These are phyloP conservation scores for Sebastes schlegelii DNA, from an alignment of 2,113 vertebrate genomes.

Conservation along the genomic window DNA sequence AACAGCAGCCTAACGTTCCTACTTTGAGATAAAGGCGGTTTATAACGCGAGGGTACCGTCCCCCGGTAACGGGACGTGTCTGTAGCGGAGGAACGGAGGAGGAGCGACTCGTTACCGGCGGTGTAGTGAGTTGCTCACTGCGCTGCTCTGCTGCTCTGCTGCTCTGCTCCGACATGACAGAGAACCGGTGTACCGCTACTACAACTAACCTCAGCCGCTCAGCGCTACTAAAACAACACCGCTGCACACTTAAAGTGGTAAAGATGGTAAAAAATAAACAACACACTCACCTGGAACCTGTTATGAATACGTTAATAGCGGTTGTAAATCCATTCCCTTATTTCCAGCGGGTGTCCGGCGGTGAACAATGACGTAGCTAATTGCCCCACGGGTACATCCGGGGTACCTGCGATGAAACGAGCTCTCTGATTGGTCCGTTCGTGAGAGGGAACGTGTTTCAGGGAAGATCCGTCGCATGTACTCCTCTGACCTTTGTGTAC, in stretches of 20 bases:
- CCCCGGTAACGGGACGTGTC: neutral
- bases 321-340: constrained; percentile 85
- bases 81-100: constrained; percentile 53
- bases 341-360: constrained; percentile 87
- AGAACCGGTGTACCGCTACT: constrained; percentile 76
- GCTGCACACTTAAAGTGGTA: neutral
- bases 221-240: neutral
- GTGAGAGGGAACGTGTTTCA: constrained; percentile 55
- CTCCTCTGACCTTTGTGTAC: constrained; percentile 67
- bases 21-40: neutral
- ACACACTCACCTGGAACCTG: constrained; percentile 78
- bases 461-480: constrained; percentile 67
- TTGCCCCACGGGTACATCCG: constrained; percentile 87
- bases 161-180: constrained; percentile 78
- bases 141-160: constrained; percentile 39
- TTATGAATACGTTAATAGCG: constrained; percentile 79
- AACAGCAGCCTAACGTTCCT: neutral
- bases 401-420: constrained; percentile 77
- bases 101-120: constrained; percentile 81
- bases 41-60: neutral
- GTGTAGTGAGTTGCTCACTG: constrained; percentile 53
- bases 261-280: neutral
- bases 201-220: constrained; percentile 17
- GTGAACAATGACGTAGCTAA: constrained; percentile 90
- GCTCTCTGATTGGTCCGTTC: constrained; percentile 62